Percentiles rank a stretch among this genome's conserved stretches.
These are phyloP conservation scores for Heterotilapia buettikoferi DNA, from an alignment of 2,113 vertebrate genomes.

Conservation along the genomic window DNA sequence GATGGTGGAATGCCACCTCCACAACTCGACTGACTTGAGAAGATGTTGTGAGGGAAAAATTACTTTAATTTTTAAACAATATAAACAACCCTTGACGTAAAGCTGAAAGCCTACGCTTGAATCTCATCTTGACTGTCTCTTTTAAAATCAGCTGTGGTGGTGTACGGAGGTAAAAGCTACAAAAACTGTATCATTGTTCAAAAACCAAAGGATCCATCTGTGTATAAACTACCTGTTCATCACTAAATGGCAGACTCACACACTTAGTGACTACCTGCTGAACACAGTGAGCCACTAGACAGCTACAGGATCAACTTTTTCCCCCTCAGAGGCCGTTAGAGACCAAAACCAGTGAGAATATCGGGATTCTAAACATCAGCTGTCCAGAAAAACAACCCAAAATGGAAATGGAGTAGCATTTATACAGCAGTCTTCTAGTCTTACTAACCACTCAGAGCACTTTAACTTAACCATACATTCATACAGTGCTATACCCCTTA, in stretches of 20 bases:
- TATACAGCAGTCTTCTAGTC: not conserved
- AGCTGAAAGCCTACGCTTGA: not conserved
- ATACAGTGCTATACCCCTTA: not conserved
- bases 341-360: not conserved
- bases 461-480: not conserved
- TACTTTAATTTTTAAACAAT: not conserved
- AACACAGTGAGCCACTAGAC: not conserved
- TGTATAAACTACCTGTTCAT: not conserved
- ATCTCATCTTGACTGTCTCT: not conserved
- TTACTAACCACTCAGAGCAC: not conserved
- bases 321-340: accelerated
- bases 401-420: not conserved
- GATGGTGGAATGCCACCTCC: not conserved
- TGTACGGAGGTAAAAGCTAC: not conserved
- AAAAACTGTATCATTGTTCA: not conserved
- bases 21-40: not conserved
- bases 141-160: not conserved
- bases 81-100: not conserved
- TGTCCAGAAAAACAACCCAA: not conserved
- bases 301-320: not conserved
- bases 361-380: not conserved
- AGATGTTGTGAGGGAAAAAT: not conserved
- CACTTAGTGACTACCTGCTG: not conserved
- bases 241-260: not conserved
- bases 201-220: not conserved